These are phyloP conservation scores for Tiphia femorata DNA, from an alignment of 2,888 invertebrate species.

Conservation along the genomic window DNA sequence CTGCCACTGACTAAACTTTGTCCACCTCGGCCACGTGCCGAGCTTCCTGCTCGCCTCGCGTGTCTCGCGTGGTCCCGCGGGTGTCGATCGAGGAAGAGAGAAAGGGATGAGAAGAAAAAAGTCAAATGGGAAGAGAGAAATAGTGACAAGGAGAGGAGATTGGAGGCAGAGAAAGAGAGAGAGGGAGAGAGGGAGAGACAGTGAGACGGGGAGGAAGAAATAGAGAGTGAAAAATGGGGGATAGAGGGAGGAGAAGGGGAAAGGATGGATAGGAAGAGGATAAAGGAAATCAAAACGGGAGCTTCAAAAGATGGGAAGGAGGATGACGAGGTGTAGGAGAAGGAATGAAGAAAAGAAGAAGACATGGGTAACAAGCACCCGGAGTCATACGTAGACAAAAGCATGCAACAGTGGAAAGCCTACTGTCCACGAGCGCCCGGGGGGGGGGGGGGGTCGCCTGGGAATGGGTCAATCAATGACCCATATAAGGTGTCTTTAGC, in stretches of 20 bases:
- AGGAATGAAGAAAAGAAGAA: neutral
- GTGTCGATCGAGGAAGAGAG: too few species aligned
- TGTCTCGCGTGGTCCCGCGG: too few species aligned
- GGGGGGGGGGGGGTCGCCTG: slow-evolving; percentile 38
- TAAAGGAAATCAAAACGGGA: neutral
- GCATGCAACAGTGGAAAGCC: slow-evolving; percentile 26
- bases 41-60: slow-evolving; percentile 24
- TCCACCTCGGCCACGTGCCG: too few species aligned
- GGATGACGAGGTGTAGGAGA: neutral
- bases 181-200: too few species aligned
- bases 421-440: neutral
- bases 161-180: too few species aligned
- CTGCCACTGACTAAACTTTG: slow-evolving; percentile 44
- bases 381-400: slow-evolving; percentile 18
- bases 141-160: too few species aligned
- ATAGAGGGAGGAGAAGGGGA: neutral
- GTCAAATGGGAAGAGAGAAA: too few species aligned
- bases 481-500: slow-evolving; percentile 55
- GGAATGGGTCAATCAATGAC: slow-evolving; percentile 62
- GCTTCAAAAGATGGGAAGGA: neutral
- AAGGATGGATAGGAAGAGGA: neutral
- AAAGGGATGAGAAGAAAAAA: too few species aligned
- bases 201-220: slow-evolving; percentile 1
- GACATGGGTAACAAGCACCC: slow-evolving; percentile 11
- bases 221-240: neutral